Conservation (phyloP, 2,888 invertebrate genomes). For the Quadroppia sp. region DNA sequence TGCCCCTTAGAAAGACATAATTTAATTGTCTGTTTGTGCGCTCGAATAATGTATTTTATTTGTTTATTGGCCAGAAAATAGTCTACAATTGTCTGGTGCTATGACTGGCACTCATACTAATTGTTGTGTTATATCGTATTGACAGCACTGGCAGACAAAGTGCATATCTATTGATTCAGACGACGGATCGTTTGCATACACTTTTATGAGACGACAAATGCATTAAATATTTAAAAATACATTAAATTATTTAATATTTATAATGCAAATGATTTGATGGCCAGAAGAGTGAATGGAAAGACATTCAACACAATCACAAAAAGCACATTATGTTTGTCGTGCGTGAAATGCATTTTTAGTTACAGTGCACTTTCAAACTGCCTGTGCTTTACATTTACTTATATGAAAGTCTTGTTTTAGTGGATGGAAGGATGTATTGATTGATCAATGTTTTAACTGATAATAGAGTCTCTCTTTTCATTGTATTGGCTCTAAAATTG, state of each 20-base stretch:
- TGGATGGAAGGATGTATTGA: conserved; percentile 11
- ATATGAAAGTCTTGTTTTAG: neutral
- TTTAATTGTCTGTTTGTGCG: conserved; percentile 14
- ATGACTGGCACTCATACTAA: conserved; percentile 34
- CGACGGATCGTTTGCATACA: neutral
- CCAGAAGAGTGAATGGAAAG: neutral
- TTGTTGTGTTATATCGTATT: conserved; percentile 4
- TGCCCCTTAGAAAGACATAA: neutral
- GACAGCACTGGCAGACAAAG: neutral
- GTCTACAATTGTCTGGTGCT: conserved; percentile 9
- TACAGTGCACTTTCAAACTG: neutral
- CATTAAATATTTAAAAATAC: conserved; percentile 23
- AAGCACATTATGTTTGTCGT: conserved; percentile 24
- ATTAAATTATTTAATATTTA: conserved; percentile 12
- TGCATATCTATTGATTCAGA: neutral
- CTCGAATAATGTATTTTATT: conserved; percentile 28
- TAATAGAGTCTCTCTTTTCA: conserved; percentile 21
- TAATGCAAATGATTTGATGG: conserved; percentile 21
- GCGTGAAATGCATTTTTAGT: conserved; percentile 38
- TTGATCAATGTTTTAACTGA: neutral
- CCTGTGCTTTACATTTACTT: neutral
- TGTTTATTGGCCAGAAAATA: conserved; percentile 34
- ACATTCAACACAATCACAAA: conserved; percentile 22
- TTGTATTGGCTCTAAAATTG: conserved; percentile 32
- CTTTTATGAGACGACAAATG: neutral